These are phyloP conservation scores for Myotis myotis DNA, from an alignment of 2,797 vertebrate genomes.

Conservation along the genomic window DNA sequence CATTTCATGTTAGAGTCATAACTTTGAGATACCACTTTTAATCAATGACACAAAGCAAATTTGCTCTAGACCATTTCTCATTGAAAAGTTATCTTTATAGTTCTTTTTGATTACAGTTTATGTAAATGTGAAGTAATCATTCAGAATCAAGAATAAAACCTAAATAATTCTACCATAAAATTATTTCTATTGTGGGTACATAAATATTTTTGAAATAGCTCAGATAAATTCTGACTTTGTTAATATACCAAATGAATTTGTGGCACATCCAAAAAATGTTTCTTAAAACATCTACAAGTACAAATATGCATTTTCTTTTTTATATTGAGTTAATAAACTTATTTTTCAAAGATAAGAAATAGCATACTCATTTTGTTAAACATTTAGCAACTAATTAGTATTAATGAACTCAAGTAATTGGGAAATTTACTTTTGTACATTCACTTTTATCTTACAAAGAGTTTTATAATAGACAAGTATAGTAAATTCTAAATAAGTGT, in stretches of 20 bases:
- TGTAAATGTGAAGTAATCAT: conserved; percentile 36
- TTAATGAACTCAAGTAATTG: conserved; percentile 21
- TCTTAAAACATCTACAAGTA: conserved; percentile 1
- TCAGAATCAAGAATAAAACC: not conserved
- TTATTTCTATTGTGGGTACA: not conserved
- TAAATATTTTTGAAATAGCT: conserved; percentile 4
- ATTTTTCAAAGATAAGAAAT: conserved; percentile 8
- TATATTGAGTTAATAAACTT: not conserved
- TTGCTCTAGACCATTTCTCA: not conserved
- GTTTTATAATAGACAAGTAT: not conserved
- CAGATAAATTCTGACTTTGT: conserved; percentile 36
- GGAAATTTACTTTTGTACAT: not conserved
- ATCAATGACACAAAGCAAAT: conserved; percentile 36
- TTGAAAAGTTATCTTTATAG: not conserved
- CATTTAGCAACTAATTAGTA: conserved; percentile 12
- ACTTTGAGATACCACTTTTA: not conserved
- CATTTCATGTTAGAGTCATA: not conserved
- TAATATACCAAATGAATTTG: not conserved
- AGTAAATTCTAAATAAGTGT: conserved; percentile 10
- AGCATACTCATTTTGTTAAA: conserved; percentile 31
- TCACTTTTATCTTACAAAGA: not conserved
- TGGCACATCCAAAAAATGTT: conserved; percentile 19
- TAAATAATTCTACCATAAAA: conserved; percentile 41
- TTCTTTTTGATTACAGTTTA: not conserved
- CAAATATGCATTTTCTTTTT: conserved; percentile 30